Conservation (phyloP, 2,113 vertebrate genomes). For the Hydrochoerus hydrochaeris region DNA sequence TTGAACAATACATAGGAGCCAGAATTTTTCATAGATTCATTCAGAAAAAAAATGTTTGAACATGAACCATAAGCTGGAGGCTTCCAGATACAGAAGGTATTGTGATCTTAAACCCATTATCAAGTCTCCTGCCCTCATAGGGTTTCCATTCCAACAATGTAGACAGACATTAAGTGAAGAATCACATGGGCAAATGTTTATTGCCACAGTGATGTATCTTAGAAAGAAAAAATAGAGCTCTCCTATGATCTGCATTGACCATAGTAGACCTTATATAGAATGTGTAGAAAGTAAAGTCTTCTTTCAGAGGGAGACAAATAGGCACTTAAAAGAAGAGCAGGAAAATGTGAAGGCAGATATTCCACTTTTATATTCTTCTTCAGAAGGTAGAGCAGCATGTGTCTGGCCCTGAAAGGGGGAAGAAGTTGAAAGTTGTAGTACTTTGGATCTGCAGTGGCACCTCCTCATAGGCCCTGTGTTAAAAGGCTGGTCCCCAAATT, state of each 20-base stretch:
- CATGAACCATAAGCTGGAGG: not conserved
- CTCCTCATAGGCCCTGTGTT: too few relatives aligned
- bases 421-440: not conserved
- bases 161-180: not conserved
- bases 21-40: not conserved
- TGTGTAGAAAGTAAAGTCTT: not conserved
- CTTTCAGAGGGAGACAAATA: not conserved
- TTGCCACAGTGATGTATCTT: not conserved
- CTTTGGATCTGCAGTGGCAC: not conserved
- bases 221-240: not conserved
- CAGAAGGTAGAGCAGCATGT: not conserved
- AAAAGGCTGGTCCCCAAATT: too few relatives aligned
- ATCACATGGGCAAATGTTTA: not conserved
- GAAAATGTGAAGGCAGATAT: not conserved
- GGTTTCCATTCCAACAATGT: not conserved
- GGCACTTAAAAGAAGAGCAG: not conserved
- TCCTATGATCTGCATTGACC: not conserved
- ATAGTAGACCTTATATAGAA: accelerated
- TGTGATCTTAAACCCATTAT: not conserved
- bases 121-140: not conserved
- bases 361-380: too few relatives aligned
- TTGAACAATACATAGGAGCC: not conserved
- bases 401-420: not conserved
- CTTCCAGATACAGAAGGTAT: not conserved
- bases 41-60: not conserved